Base-by-base conservation (phyloP, 1,140 invertebrate genomes). In the Tenebrio molitor region DNA sequence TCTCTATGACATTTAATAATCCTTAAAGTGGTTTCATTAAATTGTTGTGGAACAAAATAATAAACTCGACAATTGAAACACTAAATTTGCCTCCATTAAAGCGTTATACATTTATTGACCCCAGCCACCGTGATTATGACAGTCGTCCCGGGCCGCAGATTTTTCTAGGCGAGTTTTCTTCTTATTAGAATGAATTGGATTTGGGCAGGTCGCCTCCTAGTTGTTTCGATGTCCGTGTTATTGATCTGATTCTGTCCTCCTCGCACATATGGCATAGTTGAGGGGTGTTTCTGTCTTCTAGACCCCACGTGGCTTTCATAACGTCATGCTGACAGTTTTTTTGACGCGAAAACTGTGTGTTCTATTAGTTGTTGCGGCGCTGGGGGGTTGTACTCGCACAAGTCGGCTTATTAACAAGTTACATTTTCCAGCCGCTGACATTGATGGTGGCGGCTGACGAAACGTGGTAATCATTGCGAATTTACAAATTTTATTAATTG, bases 261-360 rank as follows among this genome's bases (percentile, higher is more conserved):
- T 58, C 23, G 50, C 50, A 58, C 50, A 34, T 58, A 14, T 58
- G 50, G 50, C 10, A 25, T 1, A 0, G 23, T 5, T 23, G 0
- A 5, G 23, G 50, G 21, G 15, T 41, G 23, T 62, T 66, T 67
- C 14, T 42, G n/a, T 58, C 46, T 29, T 42, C 21, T 15, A 42
- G 36, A 64, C 66, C 65, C 72, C 72, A 73, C 72, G 72, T 73
- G 72, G 72, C 34, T 69, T 63, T 69, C 42, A 14, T 69, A 44
- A 69, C 53, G 63, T 73, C 64, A 50, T 12, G 25, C 15, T 50
- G 65, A 66, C 64, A 66, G n/a, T n/a, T n/a, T 41, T 66, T 29
- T 23, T 25, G 23, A 58, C 50, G 50, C n/a, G 0, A 58, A 53
- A 58, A 25, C 23, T 29, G 23, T 39, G 36, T 7, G 3, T 14